A percentile compares a stretch with the other conserved stretches of the same genome.
Conservation (phyloP, 2,888 invertebrate species). For the Eulithis testata region DNA sequence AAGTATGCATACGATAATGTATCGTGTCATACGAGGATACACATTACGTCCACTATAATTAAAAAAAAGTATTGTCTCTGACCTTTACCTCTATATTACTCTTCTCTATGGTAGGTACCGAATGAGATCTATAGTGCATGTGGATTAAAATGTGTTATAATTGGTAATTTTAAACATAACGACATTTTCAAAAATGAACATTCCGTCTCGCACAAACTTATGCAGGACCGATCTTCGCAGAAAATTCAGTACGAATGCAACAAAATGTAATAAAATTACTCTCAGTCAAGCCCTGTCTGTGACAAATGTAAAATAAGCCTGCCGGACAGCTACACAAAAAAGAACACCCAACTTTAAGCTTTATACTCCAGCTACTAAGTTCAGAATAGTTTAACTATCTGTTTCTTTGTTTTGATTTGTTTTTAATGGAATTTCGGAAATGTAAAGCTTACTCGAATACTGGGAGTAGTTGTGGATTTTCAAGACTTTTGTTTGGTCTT, state of each 20-base stretch:
- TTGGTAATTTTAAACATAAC: too few species aligned
- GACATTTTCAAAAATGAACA: too few species aligned
- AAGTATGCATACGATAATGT: too few species aligned
- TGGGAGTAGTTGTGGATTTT: constrained; percentile 29
- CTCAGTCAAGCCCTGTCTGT: constrained; percentile 23
- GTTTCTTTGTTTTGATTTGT: constrained; percentile 15
- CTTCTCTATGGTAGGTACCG: background rate
- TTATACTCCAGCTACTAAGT: constrained; percentile 15
- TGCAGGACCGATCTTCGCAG: constrained; percentile 4
- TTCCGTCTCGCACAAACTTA: too few species aligned
- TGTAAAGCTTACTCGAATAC: constrained; percentile 30
- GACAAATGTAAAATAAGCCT: constrained; percentile 26
- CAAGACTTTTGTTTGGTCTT: constrained; percentile 40
- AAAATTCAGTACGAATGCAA: constrained; percentile 14
- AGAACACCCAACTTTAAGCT: constrained; percentile 10
- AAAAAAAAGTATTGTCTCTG: background rate
- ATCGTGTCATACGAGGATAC: too few species aligned
- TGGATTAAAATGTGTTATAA: too few species aligned
- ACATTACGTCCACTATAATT: too few species aligned
- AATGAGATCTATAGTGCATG: too few species aligned
- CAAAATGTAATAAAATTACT: constrained; percentile 22
- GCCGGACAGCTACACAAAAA: constrained; percentile 14
- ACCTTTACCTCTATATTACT: background rate
- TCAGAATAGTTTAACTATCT: constrained; percentile 19
- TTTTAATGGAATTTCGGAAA: constrained; percentile 27